Evolutionary conservation across 2,888 invertebrate genomes (phyloP).

Genomic region (Brachynemurus nebulosus): DNA sequence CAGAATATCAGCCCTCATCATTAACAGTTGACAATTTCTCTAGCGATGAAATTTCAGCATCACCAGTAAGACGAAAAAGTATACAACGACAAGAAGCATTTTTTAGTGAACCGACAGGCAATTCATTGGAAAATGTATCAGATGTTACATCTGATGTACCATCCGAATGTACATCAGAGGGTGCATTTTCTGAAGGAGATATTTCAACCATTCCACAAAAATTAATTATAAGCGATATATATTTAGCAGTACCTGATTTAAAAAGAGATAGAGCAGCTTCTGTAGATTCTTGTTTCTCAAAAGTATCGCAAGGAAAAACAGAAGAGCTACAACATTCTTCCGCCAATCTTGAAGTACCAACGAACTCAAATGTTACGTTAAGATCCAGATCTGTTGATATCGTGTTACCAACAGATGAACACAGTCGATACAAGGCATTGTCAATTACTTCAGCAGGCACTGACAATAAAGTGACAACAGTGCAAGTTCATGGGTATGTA

Average conservation of each 20-base stretch:
- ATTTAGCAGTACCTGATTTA: constrained; percentile 67
- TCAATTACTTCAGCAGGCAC: constrained; percentile 33
- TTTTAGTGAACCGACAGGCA: constrained; percentile 59
- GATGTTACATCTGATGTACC: constrained; percentile 30
- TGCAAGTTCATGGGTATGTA: constrained; percentile 32
- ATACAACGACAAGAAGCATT: constrained; percentile 74
- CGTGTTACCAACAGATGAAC: constrained; percentile 72
- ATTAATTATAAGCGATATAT: constrained; percentile 52
- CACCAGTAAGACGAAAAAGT: constrained; percentile 46
- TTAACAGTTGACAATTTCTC: constrained; percentile 44
- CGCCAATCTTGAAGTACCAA: constrained; percentile 53
- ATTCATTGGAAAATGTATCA: constrained; percentile 54
- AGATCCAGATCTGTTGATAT: constrained; percentile 78
- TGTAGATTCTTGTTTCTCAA: constrained; percentile 75
- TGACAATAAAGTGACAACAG: neutral
- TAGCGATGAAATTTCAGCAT: constrained; percentile 25
- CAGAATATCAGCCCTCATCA: constrained; percentile 30
- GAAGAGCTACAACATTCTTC: constrained; percentile 52
- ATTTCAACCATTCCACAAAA: constrained; percentile 14
- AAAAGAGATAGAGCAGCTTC: constrained; percentile 77
- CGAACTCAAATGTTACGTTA: constrained; percentile 44
- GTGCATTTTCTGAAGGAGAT: constrained; percentile 24
- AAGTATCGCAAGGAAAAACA: constrained; percentile 54
- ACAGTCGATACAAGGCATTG: constrained; percentile 74
- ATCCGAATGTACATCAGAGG: constrained; percentile 30